Conservation (phyloP, 2,888 invertebrate genomes). For the Uloborus plumipes region DNA sequence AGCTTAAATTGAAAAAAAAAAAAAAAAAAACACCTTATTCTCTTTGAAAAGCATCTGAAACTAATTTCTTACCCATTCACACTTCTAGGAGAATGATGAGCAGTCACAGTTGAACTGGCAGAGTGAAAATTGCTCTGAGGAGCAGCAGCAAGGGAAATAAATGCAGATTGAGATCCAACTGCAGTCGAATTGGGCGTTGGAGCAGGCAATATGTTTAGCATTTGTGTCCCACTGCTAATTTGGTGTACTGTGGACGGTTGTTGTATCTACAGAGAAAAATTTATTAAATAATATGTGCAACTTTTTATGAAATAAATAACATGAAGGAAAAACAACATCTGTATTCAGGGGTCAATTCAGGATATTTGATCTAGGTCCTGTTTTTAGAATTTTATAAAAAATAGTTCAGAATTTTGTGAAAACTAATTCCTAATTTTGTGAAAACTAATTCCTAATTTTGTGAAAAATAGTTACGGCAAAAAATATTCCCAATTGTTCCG, state of each 20-base stretch:
- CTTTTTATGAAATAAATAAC: not conserved
- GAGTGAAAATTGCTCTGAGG: slow-evolving; percentile 38
- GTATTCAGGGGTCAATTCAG: no score
- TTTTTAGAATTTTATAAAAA: no score
- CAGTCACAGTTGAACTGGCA: not conserved
- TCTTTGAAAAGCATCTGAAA: no score
- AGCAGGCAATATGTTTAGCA: slow-evolving; percentile 51
- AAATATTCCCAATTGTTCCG: no score
- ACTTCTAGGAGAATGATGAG: slow-evolving; percentile 43
- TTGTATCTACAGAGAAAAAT: slow-evolving; percentile 42
- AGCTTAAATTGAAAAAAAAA: no score
- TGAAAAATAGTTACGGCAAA: no score
- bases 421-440: no score
- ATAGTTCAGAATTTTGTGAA: no score
- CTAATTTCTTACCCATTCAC: slow-evolving; percentile 4
- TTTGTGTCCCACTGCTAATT: slow-evolving; percentile 21
- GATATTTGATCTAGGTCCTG: no score
- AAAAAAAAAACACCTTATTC: no score
- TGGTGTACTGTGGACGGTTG: slow-evolving; percentile 30
- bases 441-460: no score
- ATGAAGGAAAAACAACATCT: not conserved
- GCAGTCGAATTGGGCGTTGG: slow-evolving; percentile 26
- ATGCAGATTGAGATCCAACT: slow-evolving; percentile 25
- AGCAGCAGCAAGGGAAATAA: slow-evolving; percentile 44
- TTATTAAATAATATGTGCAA: not conserved